These are phyloP conservation scores for Tanytarsus gracilentus DNA, from an alignment of 2,888 invertebrate species.

Conservation along the genomic window DNA sequence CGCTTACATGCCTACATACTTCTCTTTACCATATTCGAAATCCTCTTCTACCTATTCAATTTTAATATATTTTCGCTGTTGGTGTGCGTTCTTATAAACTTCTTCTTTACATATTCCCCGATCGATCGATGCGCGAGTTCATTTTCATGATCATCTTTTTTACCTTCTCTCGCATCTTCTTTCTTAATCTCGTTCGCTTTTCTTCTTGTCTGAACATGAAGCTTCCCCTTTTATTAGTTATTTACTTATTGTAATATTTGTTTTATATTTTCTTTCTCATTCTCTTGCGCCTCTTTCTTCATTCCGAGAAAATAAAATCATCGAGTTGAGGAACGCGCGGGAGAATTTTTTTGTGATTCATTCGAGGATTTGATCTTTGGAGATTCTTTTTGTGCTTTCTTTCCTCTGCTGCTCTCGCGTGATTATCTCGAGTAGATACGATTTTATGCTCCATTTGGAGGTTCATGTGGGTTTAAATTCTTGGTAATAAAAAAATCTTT, in stretches of 20 bases:
- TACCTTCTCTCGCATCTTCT: not conserved
- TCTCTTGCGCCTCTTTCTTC: not conserved
- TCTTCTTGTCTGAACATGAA: not conserved
- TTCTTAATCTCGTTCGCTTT: not conserved
- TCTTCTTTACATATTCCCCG: not conserved
- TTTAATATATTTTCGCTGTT: not conserved
- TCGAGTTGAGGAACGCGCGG: not conserved
- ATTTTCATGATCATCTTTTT: not conserved
- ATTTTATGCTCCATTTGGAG: constrained; percentile 15
- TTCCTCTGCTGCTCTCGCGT: too few species aligned
- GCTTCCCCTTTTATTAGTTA: not conserved
- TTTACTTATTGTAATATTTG: not conserved
- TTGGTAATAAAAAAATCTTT: too few species aligned
- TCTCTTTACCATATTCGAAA: not conserved
- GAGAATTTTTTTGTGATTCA: too few species aligned
- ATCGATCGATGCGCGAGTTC: not conserved
- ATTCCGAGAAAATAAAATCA: not conserved
- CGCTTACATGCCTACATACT: not conserved
- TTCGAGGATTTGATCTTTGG: too few species aligned
- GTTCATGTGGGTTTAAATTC: too few species aligned
- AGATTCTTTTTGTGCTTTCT: too few species aligned
- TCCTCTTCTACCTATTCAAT: not conserved
- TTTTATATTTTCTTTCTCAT: not conserved
- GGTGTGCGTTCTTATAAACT: not conserved
- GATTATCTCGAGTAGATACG: too few species aligned